A percentile compares a stretch with the other conserved stretches of the same genome.
Evolutionary conservation across 1,140 invertebrate species (phyloP).

Genomic region (Pygmarrhopalites habei): DNA sequence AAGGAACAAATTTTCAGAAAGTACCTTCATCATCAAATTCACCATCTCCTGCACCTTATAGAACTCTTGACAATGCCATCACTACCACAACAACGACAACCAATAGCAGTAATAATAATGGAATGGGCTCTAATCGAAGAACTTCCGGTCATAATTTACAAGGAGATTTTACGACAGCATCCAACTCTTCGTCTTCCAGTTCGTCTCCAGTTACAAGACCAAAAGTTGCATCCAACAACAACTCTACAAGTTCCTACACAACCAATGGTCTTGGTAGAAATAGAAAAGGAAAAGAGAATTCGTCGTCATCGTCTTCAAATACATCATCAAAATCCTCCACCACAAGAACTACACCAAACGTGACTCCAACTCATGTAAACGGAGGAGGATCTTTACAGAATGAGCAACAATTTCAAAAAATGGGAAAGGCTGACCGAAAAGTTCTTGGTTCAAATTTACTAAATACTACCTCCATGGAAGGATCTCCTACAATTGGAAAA

Average conservation of each 20-base stretch:
- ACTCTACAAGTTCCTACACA: too few species aligned
- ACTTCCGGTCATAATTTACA: too few species aligned
- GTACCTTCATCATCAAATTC: conserved; percentile 17
- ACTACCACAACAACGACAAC: too few species aligned
- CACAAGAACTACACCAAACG: conserved; percentile 13
- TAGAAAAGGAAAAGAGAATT: conserved; percentile 13
- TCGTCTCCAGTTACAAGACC: conserved; percentile 28
- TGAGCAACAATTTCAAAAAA: too few species aligned
- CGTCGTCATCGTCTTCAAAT: not conserved
- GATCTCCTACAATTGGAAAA: too few species aligned
- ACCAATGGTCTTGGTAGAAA: not conserved
- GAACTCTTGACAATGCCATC: too few species aligned
- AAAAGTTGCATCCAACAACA: too few species aligned
- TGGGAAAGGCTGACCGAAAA: conserved; percentile 8
- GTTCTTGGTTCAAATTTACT: conserved; percentile 5
- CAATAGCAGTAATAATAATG: too few species aligned
- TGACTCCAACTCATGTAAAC: conserved; percentile 14
- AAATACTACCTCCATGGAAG: not conserved
- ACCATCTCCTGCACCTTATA: conserved; percentile 8
- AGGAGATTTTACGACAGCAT: too few species aligned
- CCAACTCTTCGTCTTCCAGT: conserved; percentile 26
- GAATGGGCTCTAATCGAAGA: too few species aligned
- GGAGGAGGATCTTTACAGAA: not conserved
- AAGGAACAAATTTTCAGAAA: conserved; percentile 1
- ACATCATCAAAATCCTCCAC: conserved; percentile 21